Evolutionary conservation across 2,113 vertebrate species (phyloP).

Genomic region (Sisor rabdophorus): DNA sequence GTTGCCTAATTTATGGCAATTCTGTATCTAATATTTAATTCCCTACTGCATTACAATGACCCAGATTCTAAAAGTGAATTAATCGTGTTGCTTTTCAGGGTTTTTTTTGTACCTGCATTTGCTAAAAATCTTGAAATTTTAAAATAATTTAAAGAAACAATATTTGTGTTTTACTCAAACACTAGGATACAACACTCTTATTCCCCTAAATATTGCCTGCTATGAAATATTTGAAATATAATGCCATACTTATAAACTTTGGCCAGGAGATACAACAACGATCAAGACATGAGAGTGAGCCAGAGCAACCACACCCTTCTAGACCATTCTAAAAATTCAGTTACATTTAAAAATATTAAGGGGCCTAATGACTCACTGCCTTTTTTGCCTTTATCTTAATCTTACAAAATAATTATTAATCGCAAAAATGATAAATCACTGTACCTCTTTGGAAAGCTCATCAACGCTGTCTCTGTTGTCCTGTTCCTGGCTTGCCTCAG

Average conservation of each 20-base stretch:
- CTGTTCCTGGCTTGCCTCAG: constrained; percentile 76
- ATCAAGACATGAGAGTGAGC: background rate
- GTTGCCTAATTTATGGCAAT: background rate
- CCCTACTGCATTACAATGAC: constrained; percentile 12
- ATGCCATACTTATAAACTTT: background rate
- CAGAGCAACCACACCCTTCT: constrained; percentile 33
- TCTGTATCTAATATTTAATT: background rate
- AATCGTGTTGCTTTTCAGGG: constrained; percentile 5
- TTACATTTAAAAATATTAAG: constrained; percentile 9
- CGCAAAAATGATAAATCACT: constrained; percentile 21
- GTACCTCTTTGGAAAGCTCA: constrained; percentile 94
- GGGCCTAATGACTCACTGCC: background rate
- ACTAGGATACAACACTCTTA: background rate
- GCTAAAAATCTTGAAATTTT: constrained; percentile 4
- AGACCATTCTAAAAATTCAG: constrained; percentile 27
- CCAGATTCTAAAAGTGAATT: constrained; percentile 17
- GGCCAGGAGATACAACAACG: background rate
- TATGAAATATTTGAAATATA: background rate
- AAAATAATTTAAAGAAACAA: background rate
- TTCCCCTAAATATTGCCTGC: background rate
- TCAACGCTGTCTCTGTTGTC: constrained; percentile 66
- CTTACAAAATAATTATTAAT: too few species aligned
- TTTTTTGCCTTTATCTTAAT: too few species aligned
- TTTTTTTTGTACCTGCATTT: background rate
- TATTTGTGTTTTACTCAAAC: background rate